phyloP scores from a whole-genome alignment of 2,113 vertebrate genomes.

The Lathamus discolor region DNA sequence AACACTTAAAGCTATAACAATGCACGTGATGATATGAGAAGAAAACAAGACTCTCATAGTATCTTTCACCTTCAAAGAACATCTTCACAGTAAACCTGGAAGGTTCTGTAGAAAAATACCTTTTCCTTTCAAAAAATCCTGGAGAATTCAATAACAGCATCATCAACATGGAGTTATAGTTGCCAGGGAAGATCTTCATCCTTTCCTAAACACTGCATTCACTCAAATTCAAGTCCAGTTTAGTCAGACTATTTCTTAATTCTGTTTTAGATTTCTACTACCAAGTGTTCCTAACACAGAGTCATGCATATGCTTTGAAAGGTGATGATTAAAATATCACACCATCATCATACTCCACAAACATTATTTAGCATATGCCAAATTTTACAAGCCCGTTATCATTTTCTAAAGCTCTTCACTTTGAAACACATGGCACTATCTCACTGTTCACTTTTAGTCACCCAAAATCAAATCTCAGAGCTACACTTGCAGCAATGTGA shows the following conservation, averaged over 20 bases:
- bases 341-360: background rate
- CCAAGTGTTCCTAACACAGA: background rate
- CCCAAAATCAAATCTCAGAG: background rate
- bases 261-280: background rate
- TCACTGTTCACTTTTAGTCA: background rate
- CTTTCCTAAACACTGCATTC: background rate
- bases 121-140: background rate
- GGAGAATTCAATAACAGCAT: background rate
- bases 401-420: background rate
- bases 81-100: background rate
- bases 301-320: background rate
- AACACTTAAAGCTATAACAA: background rate
- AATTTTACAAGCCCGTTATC: background rate
- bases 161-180: fast-evolving
- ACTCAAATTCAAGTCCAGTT: background rate
- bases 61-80: background rate
- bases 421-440: background rate
- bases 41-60: background rate
- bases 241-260: background rate
- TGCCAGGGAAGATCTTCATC: background rate
- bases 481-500: fast-evolving
- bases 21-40: background rate
- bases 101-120: background rate
- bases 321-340: background rate
- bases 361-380: background rate